Evolutionary conservation across 2,113 vertebrate genomes (phyloP).

Genomic region (Deroptyus accipitrinus): DNA sequence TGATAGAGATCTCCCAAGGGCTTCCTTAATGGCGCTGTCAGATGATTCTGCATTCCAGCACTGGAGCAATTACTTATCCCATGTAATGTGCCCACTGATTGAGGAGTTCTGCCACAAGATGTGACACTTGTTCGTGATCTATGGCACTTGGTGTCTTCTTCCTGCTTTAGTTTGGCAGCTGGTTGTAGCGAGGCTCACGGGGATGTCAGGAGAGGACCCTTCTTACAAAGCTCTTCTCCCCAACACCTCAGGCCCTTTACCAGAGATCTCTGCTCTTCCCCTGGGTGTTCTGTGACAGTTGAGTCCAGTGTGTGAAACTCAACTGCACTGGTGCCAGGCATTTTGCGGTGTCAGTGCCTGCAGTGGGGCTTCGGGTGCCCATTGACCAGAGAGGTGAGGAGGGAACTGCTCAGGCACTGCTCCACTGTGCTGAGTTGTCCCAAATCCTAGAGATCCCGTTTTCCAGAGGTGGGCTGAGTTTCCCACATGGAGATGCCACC

Average conservation of each 20-base stretch:
- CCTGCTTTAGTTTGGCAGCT: not conserved
- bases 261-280: not conserved
- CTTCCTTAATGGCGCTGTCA: not conserved
- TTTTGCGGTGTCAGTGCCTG: fast-evolving
- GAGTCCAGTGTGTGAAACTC: not conserved
- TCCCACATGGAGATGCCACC: not conserved
- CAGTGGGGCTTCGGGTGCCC: not conserved
- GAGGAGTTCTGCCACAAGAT: not conserved
- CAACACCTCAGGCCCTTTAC: not conserved
- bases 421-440: not conserved
- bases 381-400: not conserved
- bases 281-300: not conserved
- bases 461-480: not conserved
- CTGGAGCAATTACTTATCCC: not conserved
- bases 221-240: not conserved
- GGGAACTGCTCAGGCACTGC: not conserved
- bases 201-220: not conserved
- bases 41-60: not conserved
- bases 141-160: too few relatives aligned
- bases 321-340: not conserved
- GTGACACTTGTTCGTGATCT: not conserved
- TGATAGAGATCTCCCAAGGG: not conserved
- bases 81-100: not conserved
- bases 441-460: fast-evolving
- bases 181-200: not conserved